Conservation (phyloP, 2,888 invertebrate genomes). For the Harpalus rubripes region DNA sequence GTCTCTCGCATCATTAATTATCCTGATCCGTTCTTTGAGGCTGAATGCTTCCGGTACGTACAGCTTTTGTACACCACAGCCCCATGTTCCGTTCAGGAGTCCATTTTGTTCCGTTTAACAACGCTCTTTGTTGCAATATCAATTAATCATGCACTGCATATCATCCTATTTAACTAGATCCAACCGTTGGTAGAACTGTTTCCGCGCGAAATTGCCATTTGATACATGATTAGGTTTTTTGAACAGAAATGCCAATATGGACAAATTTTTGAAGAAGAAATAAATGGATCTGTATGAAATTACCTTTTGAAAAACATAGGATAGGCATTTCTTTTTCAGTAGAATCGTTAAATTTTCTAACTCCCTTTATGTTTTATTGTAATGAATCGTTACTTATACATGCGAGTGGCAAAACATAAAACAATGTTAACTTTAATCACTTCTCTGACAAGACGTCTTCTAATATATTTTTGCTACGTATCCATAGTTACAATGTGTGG, state of each 20-base stretch:
- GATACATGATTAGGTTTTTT: neutral
- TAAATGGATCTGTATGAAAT: neutral
- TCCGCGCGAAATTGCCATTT: neutral
- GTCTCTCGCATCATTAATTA: constrained; percentile 47
- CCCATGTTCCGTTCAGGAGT: constrained; percentile 45
- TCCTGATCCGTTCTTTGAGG: constrained; percentile 36
- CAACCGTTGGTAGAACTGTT: constrained; percentile 12
- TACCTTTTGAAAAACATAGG: too few relatives aligned
- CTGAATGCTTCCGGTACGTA: constrained; percentile 44
- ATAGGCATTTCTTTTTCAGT: too few relatives aligned
- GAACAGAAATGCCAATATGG: neutral
- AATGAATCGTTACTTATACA: too few relatives aligned
- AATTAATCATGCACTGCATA: constrained; percentile 77
- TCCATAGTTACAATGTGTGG: too few relatives aligned
- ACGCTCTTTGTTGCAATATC: constrained; percentile 12
- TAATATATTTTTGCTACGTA: too few relatives aligned
- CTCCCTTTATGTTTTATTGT: too few relatives aligned
- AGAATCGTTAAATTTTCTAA: too few relatives aligned
- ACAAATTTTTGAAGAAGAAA: neutral
- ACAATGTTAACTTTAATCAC: too few relatives aligned
- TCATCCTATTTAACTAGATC: constrained; percentile 77
- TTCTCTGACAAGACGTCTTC: too few relatives aligned
- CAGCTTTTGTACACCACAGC: neutral
- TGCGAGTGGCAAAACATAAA: too few relatives aligned
- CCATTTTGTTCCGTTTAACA: constrained; percentile 50